Evolutionary conservation across 2,797 vertebrate genomes (phyloP).

Genomic region (Nasua narica): DNA sequence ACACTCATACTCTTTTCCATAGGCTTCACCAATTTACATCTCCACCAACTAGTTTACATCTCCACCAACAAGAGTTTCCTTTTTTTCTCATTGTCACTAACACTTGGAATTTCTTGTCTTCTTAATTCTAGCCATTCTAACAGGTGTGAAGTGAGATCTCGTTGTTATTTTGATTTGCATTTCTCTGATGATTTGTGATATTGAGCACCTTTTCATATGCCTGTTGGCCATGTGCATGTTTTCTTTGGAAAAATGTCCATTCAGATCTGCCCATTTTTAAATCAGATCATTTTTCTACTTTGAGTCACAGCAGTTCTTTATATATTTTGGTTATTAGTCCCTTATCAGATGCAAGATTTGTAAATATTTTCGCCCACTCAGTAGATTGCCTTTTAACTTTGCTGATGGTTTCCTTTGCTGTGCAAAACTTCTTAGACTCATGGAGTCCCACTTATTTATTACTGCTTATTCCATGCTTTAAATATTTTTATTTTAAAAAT

Average conservation of each 20-base stretch:
- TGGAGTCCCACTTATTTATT: background rate
- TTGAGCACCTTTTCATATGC: background rate
- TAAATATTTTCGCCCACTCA: background rate
- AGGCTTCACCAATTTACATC: background rate
- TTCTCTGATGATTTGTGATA: background rate
- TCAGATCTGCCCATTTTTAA: background rate
- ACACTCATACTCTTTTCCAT: background rate
- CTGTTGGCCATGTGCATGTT: background rate
- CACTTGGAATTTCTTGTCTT: background rate
- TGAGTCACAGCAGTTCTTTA: background rate
- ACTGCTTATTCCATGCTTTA: background rate
- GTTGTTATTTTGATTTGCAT: background rate
- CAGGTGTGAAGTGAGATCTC: background rate
- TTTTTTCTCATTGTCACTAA: background rate
- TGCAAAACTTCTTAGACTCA: background rate
- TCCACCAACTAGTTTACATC: background rate
- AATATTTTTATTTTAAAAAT: constrained; percentile 46
- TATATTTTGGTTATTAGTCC: background rate
- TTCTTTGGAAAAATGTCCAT: background rate
- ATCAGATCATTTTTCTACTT: background rate
- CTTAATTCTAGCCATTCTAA: background rate
- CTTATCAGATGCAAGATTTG: background rate
- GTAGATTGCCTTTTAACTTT: background rate
- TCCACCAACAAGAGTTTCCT: background rate
- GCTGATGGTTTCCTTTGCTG: background rate